Base-by-base conservation (phyloP, 1,140 invertebrate genomes). In the Cydia strobilella region DNA sequence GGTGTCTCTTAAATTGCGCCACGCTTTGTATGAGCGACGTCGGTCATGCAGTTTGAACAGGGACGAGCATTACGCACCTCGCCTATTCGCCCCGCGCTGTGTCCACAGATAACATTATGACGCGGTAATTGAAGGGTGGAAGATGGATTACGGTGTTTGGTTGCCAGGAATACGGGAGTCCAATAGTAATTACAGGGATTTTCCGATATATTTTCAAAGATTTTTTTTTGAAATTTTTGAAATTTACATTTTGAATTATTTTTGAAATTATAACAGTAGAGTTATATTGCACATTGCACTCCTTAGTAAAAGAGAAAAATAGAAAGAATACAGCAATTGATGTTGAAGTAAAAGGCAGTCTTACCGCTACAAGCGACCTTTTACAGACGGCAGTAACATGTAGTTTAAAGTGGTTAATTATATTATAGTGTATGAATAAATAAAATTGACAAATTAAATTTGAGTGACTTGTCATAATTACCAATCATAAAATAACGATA, bases 121-220 rank as follows among this genome's bases (percentile, higher is more conserved):
- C 54, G 54, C 54, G 18, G 54, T 59, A 59, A 59, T 59, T 59
- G 54, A 59, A 59, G 54, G 54, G 54, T 59, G 54, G 54, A 59
- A 59, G 54, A 59, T 59, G 54, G 54, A 59, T 59, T 59, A 59
- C n/a, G 54, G 54, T 59, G 54, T 59, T 59, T 59, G n/a, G 48
- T 18, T 18, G 54, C 18, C 54, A 23, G 15, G 13, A 48, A 48
- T 15, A 48, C 45, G 10, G 7, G 25, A n/a, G 15, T 54, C n/a
- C 51, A 18, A 54, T 54, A 54, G 51, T 18, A 20, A 54, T 54
- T 54, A 9, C 51, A 18, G 51, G 51, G 51, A n/a, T 54, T 54
- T 54, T 54, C 51, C 51, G 15, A 18, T 4, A 18, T 54, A 18
- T 54, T n/a, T 54, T 18, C n/a, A 18, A 45, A 45, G 42, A 45